These are phyloP conservation scores for Poecilia gillii DNA, from an alignment of 2,797 vertebrate species.

Conservation along the genomic window DNA sequence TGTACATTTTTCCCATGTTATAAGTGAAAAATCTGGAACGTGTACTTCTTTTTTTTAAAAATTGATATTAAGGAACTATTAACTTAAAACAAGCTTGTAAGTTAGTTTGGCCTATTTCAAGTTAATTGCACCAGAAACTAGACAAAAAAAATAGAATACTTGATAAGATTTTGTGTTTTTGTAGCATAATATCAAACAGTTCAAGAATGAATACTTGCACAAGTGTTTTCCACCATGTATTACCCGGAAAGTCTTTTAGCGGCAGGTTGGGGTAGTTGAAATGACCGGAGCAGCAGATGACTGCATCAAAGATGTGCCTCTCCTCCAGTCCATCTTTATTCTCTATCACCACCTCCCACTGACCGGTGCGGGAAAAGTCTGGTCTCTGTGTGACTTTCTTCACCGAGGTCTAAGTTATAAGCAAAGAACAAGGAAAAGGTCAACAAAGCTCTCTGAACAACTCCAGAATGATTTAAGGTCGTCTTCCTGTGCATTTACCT, in stretches of 20 bases:
- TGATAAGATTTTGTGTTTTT: too few relatives aligned
- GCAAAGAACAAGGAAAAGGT: not conserved
- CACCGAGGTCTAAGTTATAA: conserved; percentile 79
- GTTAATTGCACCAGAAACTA: too few relatives aligned
- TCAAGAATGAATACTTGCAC: not conserved
- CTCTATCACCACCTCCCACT: conserved; percentile 87
- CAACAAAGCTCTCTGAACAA: not conserved
- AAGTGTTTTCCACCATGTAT: not conserved
- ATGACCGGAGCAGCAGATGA: conserved; percentile 90
- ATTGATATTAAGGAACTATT: too few relatives aligned
- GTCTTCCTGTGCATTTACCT: conserved; percentile 72
- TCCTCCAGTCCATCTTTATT: conserved; percentile 75
- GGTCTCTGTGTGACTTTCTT: conserved; percentile 76
- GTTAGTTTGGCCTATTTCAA: too few relatives aligned
- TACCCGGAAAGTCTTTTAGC: conserved; percentile 88
- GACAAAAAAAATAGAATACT: too few relatives aligned
- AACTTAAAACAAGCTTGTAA: too few relatives aligned
- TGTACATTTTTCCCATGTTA: not conserved
- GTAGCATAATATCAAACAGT: not conserved
- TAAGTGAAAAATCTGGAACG: too few relatives aligned
- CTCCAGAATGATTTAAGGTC: not conserved
- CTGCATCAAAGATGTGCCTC: conserved; percentile 84
- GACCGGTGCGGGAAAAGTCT: conserved; percentile 82
- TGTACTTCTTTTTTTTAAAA: too few relatives aligned
- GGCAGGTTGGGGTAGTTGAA: conserved; percentile 87